Evolutionary conservation across 1,140 invertebrate genomes (phyloP), one percentile per base, ranked within the genome.

Genomic region (Prorops nasuta): DNA sequence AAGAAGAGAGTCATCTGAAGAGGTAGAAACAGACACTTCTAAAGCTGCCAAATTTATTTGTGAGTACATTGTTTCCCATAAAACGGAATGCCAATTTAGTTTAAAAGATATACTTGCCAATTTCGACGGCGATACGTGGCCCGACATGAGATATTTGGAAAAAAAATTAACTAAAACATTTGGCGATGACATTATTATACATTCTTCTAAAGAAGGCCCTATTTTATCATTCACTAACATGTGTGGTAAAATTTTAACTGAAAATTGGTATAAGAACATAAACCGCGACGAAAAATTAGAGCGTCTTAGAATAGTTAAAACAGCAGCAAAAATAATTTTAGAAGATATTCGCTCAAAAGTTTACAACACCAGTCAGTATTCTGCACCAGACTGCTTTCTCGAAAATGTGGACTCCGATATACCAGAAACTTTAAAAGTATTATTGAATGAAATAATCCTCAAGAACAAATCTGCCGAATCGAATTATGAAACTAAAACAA

Each of bases 271-370:
- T 36, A 15, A 39, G 8, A 42, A 40, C 16, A 45, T 19, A 43
- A 39, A 24, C 18, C 8, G 18, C 22, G 47, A 51, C 34, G 21
- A 49, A 35, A 36, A 41, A 37, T 44, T 44, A 16, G 56, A 61
- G 36, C 19, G 48, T 24, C 16, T 44, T 10, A 44, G 60, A 42
- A 45, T 61, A 16, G 46, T 66, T 17, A 36, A 56, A 46, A 46
- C 50, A 44, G 63, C 60, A 15, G 64, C 53, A 17, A 40, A 50
- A 21, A 66, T 66, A 19, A 52, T 64, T 36, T 15, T 31, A 36
- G 41, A 62, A 36, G 63, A 66, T 42, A 66, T 66, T n/a, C 34
- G 51, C 37, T 54, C 50, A 14, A 21, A 43, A 16, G 3, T 45
- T 37, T 63, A 63, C 50, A 51, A 61, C 18, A 46, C 35, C 9